These are phyloP conservation scores for Ophion ellenae DNA, from an alignment of 2,888 invertebrate genomes.

Conservation along the genomic window DNA sequence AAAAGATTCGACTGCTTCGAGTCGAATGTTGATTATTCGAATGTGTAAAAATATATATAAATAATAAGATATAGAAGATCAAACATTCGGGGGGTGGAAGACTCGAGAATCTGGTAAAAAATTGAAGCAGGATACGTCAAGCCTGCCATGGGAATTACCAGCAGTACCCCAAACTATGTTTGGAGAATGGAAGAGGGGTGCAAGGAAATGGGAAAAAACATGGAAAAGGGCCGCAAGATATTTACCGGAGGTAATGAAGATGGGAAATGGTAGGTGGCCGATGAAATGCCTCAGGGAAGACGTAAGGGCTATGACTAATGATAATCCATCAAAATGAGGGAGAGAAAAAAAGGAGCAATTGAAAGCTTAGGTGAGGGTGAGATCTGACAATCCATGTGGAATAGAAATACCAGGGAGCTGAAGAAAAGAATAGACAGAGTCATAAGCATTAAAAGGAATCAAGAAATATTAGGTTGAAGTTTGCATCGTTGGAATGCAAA, in stretches of 20 bases:
- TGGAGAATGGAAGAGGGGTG: background rate
- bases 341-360: background rate
- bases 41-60: too few relatives aligned
- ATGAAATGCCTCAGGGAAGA: background rate
- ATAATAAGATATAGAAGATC: too few relatives aligned
- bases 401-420: background rate
- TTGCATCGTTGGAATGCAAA: too few relatives aligned
- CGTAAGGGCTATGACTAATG: background rate
- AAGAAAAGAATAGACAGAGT: background rate
- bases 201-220: background rate
- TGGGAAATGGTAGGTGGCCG: background rate
- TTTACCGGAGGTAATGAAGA: background rate
- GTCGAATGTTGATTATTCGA: too few relatives aligned
- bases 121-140: too few relatives aligned
- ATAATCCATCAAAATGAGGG: background rate
- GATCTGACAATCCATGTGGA: background rate
- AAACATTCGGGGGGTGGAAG: background rate
- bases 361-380: background rate
- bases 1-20: too few relatives aligned
- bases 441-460: too few relatives aligned
- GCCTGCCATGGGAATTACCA: background rate
- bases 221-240: background rate
- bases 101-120: background rate
- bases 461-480: too few relatives aligned
- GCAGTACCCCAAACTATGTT: background rate